Percentiles rank a stretch among this genome's conserved stretches.
These are phyloP conservation scores for Aethes cnicana DNA, from an alignment of 2,888 invertebrate genomes.

Conservation along the genomic window DNA sequence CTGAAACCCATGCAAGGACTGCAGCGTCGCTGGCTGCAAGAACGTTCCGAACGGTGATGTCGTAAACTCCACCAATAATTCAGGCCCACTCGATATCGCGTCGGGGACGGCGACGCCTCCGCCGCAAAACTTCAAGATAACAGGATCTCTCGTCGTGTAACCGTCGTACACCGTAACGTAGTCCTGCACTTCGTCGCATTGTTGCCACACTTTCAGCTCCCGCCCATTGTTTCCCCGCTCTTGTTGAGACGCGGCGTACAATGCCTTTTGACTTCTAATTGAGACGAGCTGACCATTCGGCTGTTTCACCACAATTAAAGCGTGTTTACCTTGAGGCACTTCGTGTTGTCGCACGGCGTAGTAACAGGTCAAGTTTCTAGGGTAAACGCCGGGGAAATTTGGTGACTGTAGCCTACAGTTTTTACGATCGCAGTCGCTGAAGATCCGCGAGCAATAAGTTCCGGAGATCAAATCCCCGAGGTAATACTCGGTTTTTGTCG, in stretches of 20 bases:
- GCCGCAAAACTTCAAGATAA: constrained; percentile 94
- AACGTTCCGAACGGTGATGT: constrained; percentile 95
- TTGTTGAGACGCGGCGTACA: constrained; percentile 82
- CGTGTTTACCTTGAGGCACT: constrained; percentile 93
- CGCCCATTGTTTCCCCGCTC: constrained; percentile 82
- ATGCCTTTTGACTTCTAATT: constrained; percentile 89
- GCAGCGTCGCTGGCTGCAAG: constrained; percentile 88
- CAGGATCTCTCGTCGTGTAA: constrained; percentile 93
- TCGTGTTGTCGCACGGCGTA: constrained; percentile 94
- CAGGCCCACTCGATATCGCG: constrained; percentile 93
- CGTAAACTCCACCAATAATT: constrained; percentile 93
- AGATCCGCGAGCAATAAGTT: constrained; percentile 95
- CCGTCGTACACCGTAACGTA: constrained; percentile 95
- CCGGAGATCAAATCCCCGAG: constrained; percentile 94
- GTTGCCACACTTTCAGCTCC: constrained; percentile 88
- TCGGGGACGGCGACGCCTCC: constrained; percentile 93
- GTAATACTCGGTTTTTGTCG: constrained; percentile 84
- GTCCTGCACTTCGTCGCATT: constrained; percentile 93
- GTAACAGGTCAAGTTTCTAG: constrained; percentile 96
- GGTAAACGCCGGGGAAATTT: constrained; percentile 96
- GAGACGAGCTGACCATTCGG: constrained; percentile 92
- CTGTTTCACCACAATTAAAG: constrained; percentile 92
- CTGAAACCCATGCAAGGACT: constrained; percentile 93
- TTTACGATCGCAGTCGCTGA: constrained; percentile 95
- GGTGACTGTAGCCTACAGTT: constrained; percentile 95